Evolutionary conservation across 64 coral and sea anemone species (phyloP), one percentile per base, ranked within the genome.

Genomic region (Hydrozoanthus tunicans): DNA sequence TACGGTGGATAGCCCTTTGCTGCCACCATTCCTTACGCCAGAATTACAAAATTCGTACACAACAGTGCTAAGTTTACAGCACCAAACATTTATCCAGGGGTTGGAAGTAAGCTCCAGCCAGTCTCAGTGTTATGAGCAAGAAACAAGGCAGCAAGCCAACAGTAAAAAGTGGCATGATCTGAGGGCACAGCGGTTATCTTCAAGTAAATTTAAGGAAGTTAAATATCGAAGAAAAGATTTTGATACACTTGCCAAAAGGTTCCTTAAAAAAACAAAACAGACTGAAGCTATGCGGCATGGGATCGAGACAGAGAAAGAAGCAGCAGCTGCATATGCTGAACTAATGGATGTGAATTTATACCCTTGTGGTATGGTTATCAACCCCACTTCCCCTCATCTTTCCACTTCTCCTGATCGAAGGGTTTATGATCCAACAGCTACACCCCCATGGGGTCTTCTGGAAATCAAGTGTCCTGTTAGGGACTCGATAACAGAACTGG

Each of bases 221-320:
- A 76, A 79, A 83, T 70, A 5, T 26, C 51, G 84, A 59, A 70
- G 75, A 25, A 83, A 73, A 77, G 59, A 92, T 51, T 91, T 91
- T 62, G 90, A 81, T 71, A 77, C 58, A 9, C 68, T 64, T 27
- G 68, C 69, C 77, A 81, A 27, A 73, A 86, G 82, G 8, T 53
- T 77, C 79, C 64, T 93, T n/a, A 85, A 70, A 68, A 93, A 93
- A 89, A 93, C 92, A 23, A 58, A 63, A 7, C 92, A 93, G 66
- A 93, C 85, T 26, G 58, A 43, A 25, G 55, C 91, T 57, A 84
- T 77, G 91, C 61, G 62, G 79, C 57, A 92, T 77, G 80, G 91
- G 11, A 51, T 92, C 43, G 79, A 89, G 8, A 64, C 56, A 62
- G 71, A 92, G 67, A 80, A 92, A 91, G 70, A 83, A 25, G 79